Conservation (phyloP, 53 echinoderm and acorn worm species). For the Arbacia lixula region DNA sequence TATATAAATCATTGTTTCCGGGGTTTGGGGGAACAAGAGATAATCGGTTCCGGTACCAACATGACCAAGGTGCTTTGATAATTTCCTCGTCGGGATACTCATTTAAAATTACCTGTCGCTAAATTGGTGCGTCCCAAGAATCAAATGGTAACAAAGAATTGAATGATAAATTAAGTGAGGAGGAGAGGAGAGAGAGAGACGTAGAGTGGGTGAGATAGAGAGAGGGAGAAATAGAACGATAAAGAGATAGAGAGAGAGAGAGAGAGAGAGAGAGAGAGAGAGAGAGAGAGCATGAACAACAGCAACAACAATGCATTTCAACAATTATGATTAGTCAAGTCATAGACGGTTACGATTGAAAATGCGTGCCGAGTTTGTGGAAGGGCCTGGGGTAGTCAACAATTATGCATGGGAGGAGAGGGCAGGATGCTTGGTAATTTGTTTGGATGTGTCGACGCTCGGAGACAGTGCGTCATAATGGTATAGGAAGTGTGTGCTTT, state of each 20-base stretch:
- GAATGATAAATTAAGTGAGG: not conserved
- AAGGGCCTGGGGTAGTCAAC: not conserved
- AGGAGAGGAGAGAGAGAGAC: not conserved
- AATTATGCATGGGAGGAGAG: slow-evolving; percentile 23
- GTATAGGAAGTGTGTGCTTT: too few relatives aligned
- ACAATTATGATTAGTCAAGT: too few relatives aligned
- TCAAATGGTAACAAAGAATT: slow-evolving; percentile 4
- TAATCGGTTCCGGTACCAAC: too few relatives aligned
- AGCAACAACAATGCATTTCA: too few relatives aligned
- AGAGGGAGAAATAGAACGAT: not conserved
- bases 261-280: not conserved
- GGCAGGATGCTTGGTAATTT: slow-evolving; percentile 47
- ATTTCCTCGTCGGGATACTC: slow-evolving; percentile 23
- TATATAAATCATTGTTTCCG: too few relatives aligned
- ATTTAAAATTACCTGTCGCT: slow-evolving; percentile 12
- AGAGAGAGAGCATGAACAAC: too few relatives aligned
- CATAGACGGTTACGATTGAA: too few relatives aligned
- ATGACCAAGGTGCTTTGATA: slow-evolving; percentile 30
- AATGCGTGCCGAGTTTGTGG: not conserved
- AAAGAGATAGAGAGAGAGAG: not conserved
- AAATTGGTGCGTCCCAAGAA: slow-evolving; percentile 49
- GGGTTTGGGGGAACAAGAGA: too few relatives aligned
- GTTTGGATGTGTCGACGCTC: slow-evolving; percentile 44
- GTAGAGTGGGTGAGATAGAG: not conserved
- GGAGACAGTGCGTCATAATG: slow-evolving; percentile 25